phyloP scores from a whole-genome alignment of 2,888 invertebrate genomes.

The Synergus laeviventris region DNA sequence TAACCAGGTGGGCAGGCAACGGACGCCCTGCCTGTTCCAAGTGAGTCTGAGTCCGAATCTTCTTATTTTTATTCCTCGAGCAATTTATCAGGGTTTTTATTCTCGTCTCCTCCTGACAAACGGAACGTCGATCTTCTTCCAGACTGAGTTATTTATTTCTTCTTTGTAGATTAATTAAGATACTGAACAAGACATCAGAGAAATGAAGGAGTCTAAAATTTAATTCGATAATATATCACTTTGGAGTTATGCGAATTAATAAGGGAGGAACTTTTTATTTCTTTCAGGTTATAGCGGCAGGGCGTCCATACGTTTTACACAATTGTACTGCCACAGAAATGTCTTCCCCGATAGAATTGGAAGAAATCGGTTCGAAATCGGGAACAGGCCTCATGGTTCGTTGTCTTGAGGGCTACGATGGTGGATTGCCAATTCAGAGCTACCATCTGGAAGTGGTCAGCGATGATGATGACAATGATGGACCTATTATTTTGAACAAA shows the following conservation, averaged over 20 bases:
- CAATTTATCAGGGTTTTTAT: conserved; percentile 23
- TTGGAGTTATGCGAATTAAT: not conserved
- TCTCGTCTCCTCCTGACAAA: conserved; percentile 30
- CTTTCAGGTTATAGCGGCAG: conserved; percentile 71
- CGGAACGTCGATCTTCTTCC: conserved; percentile 27
- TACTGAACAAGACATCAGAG: conserved; percentile 21
- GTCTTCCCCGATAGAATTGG: conserved; percentile 77
- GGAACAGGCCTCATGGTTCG: conserved; percentile 83
- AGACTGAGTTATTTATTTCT: conserved; percentile 30
- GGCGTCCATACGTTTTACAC: conserved; percentile 89
- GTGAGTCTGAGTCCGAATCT: conserved; percentile 72
- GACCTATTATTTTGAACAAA: conserved; percentile 61
- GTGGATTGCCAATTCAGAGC: conserved; percentile 83
- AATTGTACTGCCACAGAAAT: conserved; percentile 94
- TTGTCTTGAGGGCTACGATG: conserved; percentile 92
- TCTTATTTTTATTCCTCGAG: conserved; percentile 37
- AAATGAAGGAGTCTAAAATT: not conserved
- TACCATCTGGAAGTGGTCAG: conserved; percentile 69
- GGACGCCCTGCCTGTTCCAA: conserved; percentile 91
- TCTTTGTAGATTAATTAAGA: conserved; percentile 31
- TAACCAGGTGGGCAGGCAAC: conserved; percentile 90
- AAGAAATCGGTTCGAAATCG: conserved; percentile 80
- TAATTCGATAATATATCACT: not conserved
- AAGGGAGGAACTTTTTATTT: conserved; percentile 46
- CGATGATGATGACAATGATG: conserved; percentile 65